Conservation (phyloP, 2,797 vertebrate species). For the Otolemur crassicaudatus region DNA sequence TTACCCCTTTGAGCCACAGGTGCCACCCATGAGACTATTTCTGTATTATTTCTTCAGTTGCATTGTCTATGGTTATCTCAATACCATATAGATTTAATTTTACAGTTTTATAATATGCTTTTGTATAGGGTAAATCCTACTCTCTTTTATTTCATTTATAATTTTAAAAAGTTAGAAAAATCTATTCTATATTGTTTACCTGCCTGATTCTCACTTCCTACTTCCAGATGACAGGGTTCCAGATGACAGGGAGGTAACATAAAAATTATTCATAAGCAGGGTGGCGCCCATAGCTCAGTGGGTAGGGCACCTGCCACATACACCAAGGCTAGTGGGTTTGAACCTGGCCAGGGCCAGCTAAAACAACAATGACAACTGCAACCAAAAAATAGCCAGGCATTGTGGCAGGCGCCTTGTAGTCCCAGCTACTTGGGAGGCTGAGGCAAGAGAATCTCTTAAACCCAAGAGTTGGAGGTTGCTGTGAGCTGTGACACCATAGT, state of each 20-base stretch:
- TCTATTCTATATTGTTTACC: constrained; percentile 27
- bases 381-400: too few relatives aligned
- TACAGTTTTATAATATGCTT: constrained; percentile 8
- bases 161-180: background rate
- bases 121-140: background rate
- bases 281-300: too few relatives aligned
- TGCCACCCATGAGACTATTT: background rate
- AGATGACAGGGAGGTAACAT: background rate
- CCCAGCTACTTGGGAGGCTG: too few relatives aligned
- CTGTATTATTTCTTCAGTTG: background rate
- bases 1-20: too few relatives aligned
- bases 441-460: too few relatives aligned
- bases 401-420: too few relatives aligned
- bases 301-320: too few relatives aligned
- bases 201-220: background rate
- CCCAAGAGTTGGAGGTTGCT: too few relatives aligned
- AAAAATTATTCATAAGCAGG: background rate
- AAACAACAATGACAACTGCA: too few relatives aligned
- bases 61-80: background rate
- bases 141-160: constrained; percentile 27
- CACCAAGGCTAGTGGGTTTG: too few relatives aligned
- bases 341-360: too few relatives aligned
- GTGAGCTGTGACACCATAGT: too few relatives aligned
- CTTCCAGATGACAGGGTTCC: background rate
- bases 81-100: background rate